A percentile compares a stretch with the other conserved stretches of the same genome.
These are phyloP conservation scores for Ameiurus melas DNA, from an alignment of 2,113 vertebrate genomes.

Conservation along the genomic window DNA sequence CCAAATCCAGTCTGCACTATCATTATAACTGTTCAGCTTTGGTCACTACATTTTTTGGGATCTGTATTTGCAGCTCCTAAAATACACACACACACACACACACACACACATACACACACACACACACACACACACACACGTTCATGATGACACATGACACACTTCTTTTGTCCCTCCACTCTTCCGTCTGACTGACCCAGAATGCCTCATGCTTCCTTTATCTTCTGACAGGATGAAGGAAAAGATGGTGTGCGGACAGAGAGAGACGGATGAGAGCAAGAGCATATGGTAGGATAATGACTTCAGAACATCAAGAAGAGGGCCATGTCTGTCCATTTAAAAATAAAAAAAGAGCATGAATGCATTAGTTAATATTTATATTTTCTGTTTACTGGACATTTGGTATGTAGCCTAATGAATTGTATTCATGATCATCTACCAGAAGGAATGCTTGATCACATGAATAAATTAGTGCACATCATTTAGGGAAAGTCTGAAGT, in stretches of 20 bases:
- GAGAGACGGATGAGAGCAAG: slow-evolving; percentile 18
- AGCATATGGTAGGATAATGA: slow-evolving; percentile 40
- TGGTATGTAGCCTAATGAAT: background rate
- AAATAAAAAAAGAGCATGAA: background rate
- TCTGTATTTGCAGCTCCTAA: slow-evolving; percentile 31
- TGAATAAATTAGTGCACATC: background rate
- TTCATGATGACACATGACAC: slow-evolving; percentile 35
- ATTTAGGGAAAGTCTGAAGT: background rate
- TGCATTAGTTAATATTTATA: slow-evolving; percentile 8
- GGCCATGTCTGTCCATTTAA: slow-evolving; percentile 9
- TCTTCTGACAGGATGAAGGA: slow-evolving; percentile 16
- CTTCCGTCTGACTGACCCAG: slow-evolving; percentile 42
- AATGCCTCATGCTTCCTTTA: slow-evolving; percentile 40
- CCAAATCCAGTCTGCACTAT: slow-evolving; percentile 59
- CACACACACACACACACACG: background rate
- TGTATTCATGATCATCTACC: background rate
- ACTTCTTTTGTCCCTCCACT: slow-evolving; percentile 38
- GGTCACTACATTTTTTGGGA: slow-evolving; percentile 46
- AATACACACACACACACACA: slow-evolving; percentile 21
- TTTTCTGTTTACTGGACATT: background rate
- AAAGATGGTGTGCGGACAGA: background rate
- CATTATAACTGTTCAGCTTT: slow-evolving; percentile 66
- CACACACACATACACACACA: slow-evolving; percentile 28
- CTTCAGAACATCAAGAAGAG: slow-evolving; percentile 14
- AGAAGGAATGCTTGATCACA: slow-evolving; percentile 1